Conservation (phyloP, 2,888 invertebrate species). For the Bellardia pandia region DNA sequence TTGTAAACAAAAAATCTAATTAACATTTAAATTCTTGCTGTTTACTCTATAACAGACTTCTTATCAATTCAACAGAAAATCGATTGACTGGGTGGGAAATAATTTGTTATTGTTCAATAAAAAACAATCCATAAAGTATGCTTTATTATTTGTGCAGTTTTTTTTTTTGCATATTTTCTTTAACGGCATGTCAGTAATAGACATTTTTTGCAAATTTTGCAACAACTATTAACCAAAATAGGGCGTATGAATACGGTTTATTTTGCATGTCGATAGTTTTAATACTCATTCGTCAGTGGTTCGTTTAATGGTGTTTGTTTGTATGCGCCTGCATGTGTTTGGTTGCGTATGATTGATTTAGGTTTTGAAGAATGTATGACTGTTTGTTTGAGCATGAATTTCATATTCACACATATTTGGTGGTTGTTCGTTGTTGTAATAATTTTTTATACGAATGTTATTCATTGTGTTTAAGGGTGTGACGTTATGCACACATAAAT, state of each 20-base stretch:
- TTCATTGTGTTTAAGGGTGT: neutral
- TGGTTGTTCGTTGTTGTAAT: neutral
- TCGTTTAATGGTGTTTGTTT: neutral
- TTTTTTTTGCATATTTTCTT: neutral
- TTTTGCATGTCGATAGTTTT: neutral
- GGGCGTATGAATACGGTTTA: slow-evolving; percentile 22
- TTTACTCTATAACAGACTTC: neutral
- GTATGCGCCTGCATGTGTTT: neutral
- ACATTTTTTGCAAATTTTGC: neutral
- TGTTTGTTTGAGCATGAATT: neutral
- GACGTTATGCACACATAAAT: neutral
- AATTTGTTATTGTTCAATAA: neutral
- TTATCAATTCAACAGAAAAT: slow-evolving; percentile 1
- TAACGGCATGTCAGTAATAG: too few species aligned
- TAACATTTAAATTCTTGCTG: neutral
- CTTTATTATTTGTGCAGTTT: neutral
- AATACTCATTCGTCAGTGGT: slow-evolving; percentile 3
- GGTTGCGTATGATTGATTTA: slow-evolving; percentile 6
- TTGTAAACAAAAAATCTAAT: neutral
- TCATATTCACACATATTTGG: neutral
- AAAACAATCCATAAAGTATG: slow-evolving; percentile 34
- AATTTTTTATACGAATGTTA: neutral
- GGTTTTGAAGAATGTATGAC: neutral
- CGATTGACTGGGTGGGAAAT: neutral
- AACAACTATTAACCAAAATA: neutral